These are phyloP conservation scores for Phthorimaea operculella DNA, from an alignment of 1,140 invertebrate genomes.

Conservation along the genomic window DNA sequence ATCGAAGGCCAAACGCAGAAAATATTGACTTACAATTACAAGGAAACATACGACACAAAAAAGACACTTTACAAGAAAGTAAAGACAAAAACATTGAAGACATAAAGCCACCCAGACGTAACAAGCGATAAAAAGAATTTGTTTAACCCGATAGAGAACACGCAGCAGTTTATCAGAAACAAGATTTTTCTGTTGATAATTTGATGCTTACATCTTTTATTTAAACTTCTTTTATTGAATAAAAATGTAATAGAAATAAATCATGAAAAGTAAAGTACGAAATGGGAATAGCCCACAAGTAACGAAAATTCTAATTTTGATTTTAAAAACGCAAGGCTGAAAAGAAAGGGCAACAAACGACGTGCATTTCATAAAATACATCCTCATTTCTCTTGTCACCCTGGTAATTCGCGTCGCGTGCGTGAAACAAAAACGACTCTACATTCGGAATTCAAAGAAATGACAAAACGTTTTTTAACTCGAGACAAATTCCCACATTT, in stretches of 20 bases:
- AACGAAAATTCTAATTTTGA: no score
- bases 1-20: no score
- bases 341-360: not conserved
- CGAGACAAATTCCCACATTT: slow-evolving; percentile 7
- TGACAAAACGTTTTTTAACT: slow-evolving; percentile 3
- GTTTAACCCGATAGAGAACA: slow-evolving; percentile 48
- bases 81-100: slow-evolving; percentile 28
- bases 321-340: no score
- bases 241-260: no score
- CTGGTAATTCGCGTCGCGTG: not conserved
- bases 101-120: slow-evolving; percentile 58
- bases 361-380: not conserved
- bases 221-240: no score
- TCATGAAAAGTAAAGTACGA: no score
- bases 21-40: no score
- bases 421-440: not conserved
- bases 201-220: no score
- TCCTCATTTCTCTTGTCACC: not conserved
- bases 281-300: no score
- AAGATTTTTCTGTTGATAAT: slow-evolving; percentile 22
- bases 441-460: not conserved
- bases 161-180: slow-evolving; percentile 53
- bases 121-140: slow-evolving; percentile 61
- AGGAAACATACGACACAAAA: slow-evolving; percentile 13
- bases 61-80: slow-evolving; percentile 3